Conservation (phyloP, 2,113 vertebrate species). For the Varanus komodoensis region DNA sequence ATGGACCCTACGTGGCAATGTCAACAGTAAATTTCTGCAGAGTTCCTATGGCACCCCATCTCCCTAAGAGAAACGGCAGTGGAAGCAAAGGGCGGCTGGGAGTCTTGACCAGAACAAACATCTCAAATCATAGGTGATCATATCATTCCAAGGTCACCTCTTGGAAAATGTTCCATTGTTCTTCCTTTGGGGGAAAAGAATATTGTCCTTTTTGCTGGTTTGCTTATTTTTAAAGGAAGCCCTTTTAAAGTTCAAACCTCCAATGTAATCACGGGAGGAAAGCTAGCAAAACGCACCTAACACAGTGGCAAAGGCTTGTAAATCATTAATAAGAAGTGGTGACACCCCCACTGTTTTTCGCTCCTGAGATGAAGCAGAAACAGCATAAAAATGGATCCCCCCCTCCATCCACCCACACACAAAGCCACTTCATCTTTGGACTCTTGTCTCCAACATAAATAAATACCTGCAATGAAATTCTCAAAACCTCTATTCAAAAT, state of each 20-base stretch:
- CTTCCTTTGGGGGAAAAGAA: background rate
- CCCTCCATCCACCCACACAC: background rate
- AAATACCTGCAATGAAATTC: conserved; percentile 28
- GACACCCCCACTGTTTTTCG: conserved; percentile 47
- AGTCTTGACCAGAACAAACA: background rate
- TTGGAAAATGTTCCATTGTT: background rate
- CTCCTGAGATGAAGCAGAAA: background rate
- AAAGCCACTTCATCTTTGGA: conserved; percentile 12
- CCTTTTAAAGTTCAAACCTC: conserved; percentile 30
- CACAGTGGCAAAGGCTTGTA: conserved; percentile 67
- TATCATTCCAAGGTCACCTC: background rate
- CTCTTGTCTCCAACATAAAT: conserved; percentile 39
- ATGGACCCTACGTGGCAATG: too few relatives aligned
- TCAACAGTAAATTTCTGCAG: background rate
- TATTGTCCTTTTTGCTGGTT: background rate
- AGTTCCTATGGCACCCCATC: background rate
- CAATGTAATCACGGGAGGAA: conserved; percentile 54
- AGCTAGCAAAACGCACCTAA: conserved; percentile 38
- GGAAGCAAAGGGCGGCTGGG: background rate
- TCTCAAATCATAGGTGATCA: background rate
- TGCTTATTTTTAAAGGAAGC: background rate
- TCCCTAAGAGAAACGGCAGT: background rate
- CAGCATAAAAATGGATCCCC: conserved; percentile 43
- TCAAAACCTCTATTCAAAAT: conserved; percentile 2
- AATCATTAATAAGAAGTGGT: conserved; percentile 57